Base-by-base conservation (phyloP, 1,140 invertebrate genomes). In the Drosophila serrata region DNA sequence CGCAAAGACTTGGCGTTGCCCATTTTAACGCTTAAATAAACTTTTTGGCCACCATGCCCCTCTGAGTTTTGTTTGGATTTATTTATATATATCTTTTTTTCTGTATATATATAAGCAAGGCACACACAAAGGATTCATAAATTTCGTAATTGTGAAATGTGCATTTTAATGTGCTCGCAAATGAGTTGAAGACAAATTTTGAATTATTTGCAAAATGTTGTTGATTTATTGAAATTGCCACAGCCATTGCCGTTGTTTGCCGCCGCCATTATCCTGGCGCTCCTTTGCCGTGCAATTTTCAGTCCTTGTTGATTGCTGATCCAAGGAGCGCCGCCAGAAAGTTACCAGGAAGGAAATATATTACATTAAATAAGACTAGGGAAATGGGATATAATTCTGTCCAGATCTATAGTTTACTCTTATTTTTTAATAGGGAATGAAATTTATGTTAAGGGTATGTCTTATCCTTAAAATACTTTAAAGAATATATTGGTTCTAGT, bases 1-100 rank as follows among this genome's bases (percentile, higher is more conserved):
- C 53, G 62, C 35, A 67, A 67, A 56, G 42, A 39, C 60, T 65
- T 64, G 19, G 57, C 73, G 37, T 59, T 72, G 39, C 57, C 61
- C 68, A 75, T 81, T 85, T 84, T 64, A 79, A 80, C 59, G 81
- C 67, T 84, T 79, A 79, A 79, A 79, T 79, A 78, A 79, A 79
- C 74, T 79, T 79, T 79, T 78, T 79, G 51, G 69, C 37, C 53
- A 17, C 59, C 69, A 46, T 45, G 48, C 31, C 17, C 24, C 60
- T 40, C 39, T 2, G 2, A 24, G 24, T 24, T 2, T 24, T 24
- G 19, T 19, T 19, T 48, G 43, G 27, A 61, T 48, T 58, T 37
- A 43, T 68, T 42, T 67, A 35, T 68, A 68, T 73, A 60, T 65
- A 75, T 24, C 4, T 3, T 24, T 24, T 24, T 24, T 24, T 24